Evolutionary conservation across 2,113 vertebrate species (phyloP).

Genomic region (Tenebrosternarchus preto): DNA sequence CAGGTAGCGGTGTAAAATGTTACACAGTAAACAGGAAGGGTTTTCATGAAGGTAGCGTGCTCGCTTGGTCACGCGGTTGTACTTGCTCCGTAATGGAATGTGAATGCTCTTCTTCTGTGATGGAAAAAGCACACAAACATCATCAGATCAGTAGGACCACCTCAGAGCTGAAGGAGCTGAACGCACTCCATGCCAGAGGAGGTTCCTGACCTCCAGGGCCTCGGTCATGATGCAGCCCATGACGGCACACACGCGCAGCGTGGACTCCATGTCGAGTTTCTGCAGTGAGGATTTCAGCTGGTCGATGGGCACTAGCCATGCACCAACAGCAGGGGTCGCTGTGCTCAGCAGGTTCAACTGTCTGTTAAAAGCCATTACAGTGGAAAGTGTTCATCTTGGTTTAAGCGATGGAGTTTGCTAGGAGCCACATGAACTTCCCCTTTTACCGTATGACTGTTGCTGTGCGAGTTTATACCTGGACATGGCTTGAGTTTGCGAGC

Average conservation of each 20-base stretch:
- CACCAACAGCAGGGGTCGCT: constrained; percentile 92
- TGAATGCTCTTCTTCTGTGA: constrained; percentile 94
- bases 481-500: constrained; percentile 84
- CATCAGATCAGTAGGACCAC: background rate
- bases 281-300: constrained; percentile 94
- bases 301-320: constrained; percentile 97
- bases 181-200: background rate
- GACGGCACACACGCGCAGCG: constrained; percentile 89
- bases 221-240: constrained; percentile 99
- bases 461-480: constrained; percentile 78
- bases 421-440: too few species aligned
- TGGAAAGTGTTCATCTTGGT: background rate
- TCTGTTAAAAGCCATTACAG: constrained; percentile 63
- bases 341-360: constrained; percentile 97
- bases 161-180: background rate
- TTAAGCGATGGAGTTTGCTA: background rate
- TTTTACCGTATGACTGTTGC: background rate
- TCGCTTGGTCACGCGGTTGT: constrained; percentile 92
- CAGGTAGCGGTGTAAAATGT: constrained; percentile 95
- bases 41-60: constrained; percentile 96
- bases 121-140: constrained; percentile 2
- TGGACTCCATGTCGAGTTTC: constrained; percentile 91
- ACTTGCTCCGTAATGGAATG: constrained; percentile 94
- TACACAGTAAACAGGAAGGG: constrained; percentile 94
- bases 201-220: constrained; percentile 85